A percentile compares a stretch with the other conserved stretches of the same genome.
phyloP scores from a whole-genome alignment of 1,140 invertebrate genomes.

The Ooceraea biroi region DNA sequence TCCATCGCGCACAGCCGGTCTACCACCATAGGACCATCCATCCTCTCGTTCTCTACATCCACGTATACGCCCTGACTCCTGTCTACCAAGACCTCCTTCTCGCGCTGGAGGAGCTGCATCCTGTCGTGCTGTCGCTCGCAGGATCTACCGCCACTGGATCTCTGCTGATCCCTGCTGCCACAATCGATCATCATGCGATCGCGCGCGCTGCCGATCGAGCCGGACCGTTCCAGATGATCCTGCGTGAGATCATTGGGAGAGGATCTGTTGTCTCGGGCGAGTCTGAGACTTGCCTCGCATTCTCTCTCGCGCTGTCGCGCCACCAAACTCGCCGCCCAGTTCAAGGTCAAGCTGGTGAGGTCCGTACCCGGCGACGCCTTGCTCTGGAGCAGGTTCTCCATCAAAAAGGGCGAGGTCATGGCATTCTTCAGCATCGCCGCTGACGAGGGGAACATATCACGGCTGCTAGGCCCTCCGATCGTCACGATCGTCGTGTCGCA shows the following conservation, averaged over 20 bases:
- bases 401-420: constrained; percentile 86
- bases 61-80: constrained; percentile 64
- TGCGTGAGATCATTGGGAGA: constrained; percentile 49
- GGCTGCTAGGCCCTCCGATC: constrained; percentile 27
- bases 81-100: constrained; percentile 63
- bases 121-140: constrained; percentile 62
- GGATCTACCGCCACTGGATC: constrained; percentile 45
- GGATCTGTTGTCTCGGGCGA: constrained; percentile 43
- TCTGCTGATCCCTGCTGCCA: constrained; percentile 63
- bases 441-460: constrained; percentile 84
- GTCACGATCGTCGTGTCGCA: background rate
- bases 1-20: constrained; percentile 82
- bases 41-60: constrained; percentile 75
- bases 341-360: constrained; percentile 83
- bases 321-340: constrained; percentile 83
- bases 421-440: constrained; percentile 85
- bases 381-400: constrained; percentile 87
- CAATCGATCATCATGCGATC: constrained; percentile 64
- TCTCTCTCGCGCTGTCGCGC: constrained; percentile 82
- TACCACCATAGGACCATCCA: constrained; percentile 73
- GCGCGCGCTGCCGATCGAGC: constrained; percentile 21
- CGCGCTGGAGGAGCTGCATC: constrained; percentile 64
- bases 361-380: constrained; percentile 80
- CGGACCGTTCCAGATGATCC: constrained; percentile 60
- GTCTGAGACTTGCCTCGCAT: constrained; percentile 71